phyloP scores from a whole-genome alignment of 1,140 invertebrate species.

The Macrobrachium nipponense region DNA sequence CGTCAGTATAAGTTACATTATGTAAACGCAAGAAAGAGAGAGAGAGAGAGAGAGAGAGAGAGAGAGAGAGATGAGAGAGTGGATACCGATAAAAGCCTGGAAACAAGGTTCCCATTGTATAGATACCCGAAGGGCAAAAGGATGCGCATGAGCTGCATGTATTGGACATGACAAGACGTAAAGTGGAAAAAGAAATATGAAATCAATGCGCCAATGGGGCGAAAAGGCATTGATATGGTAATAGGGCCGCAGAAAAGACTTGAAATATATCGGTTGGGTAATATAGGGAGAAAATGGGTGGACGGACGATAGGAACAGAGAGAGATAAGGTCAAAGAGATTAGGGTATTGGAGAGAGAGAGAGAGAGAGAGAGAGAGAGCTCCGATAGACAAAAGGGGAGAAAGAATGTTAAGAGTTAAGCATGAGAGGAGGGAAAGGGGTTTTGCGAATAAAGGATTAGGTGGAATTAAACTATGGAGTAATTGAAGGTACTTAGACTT shows the following conservation, averaged over 20 bases:
- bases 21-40: too few species aligned
- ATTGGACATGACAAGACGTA: too few species aligned
- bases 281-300: too few species aligned
- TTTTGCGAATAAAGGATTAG: neutral
- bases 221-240: too few species aligned
- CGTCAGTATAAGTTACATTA: neutral
- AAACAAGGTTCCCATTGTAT: too few species aligned
- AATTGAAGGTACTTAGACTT: too few species aligned
- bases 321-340: neutral
- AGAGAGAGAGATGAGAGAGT: neutral
- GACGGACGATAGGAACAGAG: neutral
- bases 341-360: slow-evolving; percentile 6
- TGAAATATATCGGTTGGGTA: too few species aligned
- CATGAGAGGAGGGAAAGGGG: neutral
- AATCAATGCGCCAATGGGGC: too few species aligned
- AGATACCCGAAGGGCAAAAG: too few species aligned
- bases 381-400: slow-evolving; percentile 1
- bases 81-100: neutral
- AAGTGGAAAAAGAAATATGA: too few species aligned
- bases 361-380: slow-evolving; percentile 26
- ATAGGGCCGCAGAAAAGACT: too few species aligned
- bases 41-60: neutral
- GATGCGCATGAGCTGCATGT: too few species aligned
- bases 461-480: neutral
- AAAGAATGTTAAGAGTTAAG: neutral